Conservation (phyloP, 2,113 vertebrate genomes). For the Peucedramus taeniatus region DNA sequence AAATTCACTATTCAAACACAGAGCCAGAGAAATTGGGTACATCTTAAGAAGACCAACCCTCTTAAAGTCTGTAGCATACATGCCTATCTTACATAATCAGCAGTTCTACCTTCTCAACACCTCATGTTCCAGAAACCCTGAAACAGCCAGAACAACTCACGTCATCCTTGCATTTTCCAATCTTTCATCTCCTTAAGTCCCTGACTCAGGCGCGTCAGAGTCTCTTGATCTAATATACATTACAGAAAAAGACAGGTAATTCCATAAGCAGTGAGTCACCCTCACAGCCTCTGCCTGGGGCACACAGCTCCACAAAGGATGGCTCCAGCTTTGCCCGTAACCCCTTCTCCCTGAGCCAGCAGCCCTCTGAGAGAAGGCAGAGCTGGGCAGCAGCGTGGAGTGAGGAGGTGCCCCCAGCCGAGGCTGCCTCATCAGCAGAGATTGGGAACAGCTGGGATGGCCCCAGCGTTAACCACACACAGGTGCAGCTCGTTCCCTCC, state of each 20-base stretch:
- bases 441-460: not conserved
- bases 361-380: rapidly evolving
- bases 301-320: rapidly evolving
- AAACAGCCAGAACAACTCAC: not conserved
- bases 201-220: not conserved
- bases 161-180: not conserved
- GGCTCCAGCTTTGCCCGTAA: rapidly evolving
- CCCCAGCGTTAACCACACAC: no score
- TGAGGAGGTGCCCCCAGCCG: rapidly evolving
- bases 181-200: not conserved
- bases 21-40: not conserved
- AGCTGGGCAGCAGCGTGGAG: rapidly evolving
- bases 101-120: not conserved
- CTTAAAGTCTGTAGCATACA: not conserved
- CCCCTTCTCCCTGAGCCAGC: rapidly evolving
- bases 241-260: not conserved
- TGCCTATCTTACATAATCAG: rapidly evolving
- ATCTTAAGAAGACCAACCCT: not conserved
- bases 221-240: not conserved
- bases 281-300: not conserved
- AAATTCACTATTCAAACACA: not conserved
- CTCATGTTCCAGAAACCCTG: not conserved
- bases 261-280: not conserved
- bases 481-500: not conserved
- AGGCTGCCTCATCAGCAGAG: not conserved